Base-by-base conservation (phyloP, 2,888 invertebrate species). In the Lysandra bellargus region DNA sequence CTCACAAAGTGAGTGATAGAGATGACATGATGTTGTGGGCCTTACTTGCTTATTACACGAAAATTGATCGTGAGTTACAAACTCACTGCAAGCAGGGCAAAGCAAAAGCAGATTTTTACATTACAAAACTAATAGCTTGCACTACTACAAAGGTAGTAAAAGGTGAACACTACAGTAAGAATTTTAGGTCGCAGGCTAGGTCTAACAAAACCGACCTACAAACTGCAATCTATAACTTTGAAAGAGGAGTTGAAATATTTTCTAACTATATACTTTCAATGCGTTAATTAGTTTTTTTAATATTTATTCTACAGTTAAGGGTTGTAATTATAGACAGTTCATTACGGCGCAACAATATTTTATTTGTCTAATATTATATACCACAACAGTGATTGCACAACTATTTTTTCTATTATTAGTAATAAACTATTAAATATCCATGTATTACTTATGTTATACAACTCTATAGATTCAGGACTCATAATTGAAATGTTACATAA, bases 61-160 rank as follows among this genome's bases (percentile, higher is more conserved):
- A 30, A 69, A 30, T 1, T 30, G 76, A 33, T 74, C 78, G 69
- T 69, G 9, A 40, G 6, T 73, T 53, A 37, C 77, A 57, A 53
- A 79, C 53, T 72, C 57, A 75, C 85, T 57, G 84, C 83, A 85
- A 80, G 87, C 87, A 87, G 84, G 85, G 84, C 80, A 81, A 88
- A 89, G 88, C 87, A 81, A 78, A 88, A 89, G 88, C 79, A 79
- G 76, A 78, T 80, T 81, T 82, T 82, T 81, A 82, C 74, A 79
- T 80, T 79, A 81, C 81, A 81, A 75, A 80, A 82, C 80, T 78
- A 82, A 79, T 57, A 80, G 76, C 78, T 74, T 44, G n/a, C 49
- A 49, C 44, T 74, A 74, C 44, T 74, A 6, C 74, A 74, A 74
- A 7, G 44, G 40, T 73, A 6, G 33, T 73, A 4, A 5, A n/a